These are phyloP conservation scores for Zootermopsis nevadensis DNA, from an alignment of 2,888 invertebrate species.

Conservation along the genomic window DNA sequence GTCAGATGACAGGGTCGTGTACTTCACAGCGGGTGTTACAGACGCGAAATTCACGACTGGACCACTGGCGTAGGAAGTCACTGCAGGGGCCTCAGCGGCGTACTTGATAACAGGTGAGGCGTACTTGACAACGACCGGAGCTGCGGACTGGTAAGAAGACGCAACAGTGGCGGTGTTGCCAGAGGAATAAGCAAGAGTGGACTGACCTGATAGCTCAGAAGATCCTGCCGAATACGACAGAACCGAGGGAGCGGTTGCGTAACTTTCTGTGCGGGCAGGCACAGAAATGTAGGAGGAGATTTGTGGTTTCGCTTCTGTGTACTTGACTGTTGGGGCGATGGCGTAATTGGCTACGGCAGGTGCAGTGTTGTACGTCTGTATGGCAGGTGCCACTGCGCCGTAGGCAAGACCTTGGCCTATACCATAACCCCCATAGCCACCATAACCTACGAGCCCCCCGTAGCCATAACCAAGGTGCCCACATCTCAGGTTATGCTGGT, in stretches of 20 bases:
- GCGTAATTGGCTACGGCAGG: constrained; percentile 11
- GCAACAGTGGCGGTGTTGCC: neutral
- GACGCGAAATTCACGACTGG: constrained; percentile 12
- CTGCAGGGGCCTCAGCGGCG: constrained; percentile 8
- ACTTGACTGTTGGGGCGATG: constrained; percentile 12
- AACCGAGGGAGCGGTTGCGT: neutral
- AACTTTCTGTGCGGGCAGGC: neutral
- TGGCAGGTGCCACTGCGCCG: neutral
- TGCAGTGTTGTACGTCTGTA: neutral
- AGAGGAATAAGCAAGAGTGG: neutral
- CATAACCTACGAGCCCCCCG: constrained; percentile 17
- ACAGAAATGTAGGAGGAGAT: constrained; percentile 56
- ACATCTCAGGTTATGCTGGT: constrained; percentile 40
- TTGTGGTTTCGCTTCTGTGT: constrained; percentile 27
- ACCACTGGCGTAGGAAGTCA: neutral
- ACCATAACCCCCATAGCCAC: constrained; percentile 23
- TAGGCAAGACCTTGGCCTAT: constrained; percentile 3
- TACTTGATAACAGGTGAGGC: constrained; percentile 12
- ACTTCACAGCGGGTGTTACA: constrained; percentile 32
- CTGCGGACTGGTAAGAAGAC: neutral
- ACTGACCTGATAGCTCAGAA: neutral
- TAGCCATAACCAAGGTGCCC: constrained; percentile 30
- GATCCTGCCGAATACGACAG: neutral
- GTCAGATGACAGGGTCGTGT: constrained; percentile 12
- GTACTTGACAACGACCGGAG: neutral